Conservation (phyloP, 1,140 invertebrate genomes). For the Rhagoletis zephyria region DNA sequence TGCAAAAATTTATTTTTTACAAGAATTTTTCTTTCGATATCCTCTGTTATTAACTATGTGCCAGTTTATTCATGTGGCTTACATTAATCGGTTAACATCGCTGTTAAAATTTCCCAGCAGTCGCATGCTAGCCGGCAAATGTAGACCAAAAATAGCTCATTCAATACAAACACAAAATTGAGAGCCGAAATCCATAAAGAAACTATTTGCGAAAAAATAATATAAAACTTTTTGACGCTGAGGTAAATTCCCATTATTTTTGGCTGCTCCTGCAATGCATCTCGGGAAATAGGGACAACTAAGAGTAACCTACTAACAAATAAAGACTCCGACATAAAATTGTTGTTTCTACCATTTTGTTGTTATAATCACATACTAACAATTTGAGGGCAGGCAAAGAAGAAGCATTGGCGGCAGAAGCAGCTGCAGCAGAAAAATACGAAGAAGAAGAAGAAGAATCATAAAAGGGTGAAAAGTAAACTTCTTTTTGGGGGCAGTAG, state of each 20-base stretch:
- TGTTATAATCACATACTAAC: background rate
- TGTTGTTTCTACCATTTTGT: background rate
- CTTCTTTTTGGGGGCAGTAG: slow-evolving; percentile 19
- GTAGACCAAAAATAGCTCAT: background rate
- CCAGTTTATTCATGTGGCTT: background rate
- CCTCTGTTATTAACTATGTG: too few relatives aligned
- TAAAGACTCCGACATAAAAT: background rate
- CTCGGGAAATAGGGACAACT: slow-evolving; percentile 51
- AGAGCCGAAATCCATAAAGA: background rate
- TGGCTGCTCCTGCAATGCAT: slow-evolving; percentile 54
- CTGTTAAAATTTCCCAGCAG: background rate
- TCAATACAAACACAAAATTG: background rate
- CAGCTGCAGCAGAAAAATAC: background rate
- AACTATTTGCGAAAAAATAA: background rate
- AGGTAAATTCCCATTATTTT: slow-evolving; percentile 52
- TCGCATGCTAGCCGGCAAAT: background rate
- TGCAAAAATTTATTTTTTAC: too few relatives aligned
- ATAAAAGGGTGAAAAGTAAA: background rate
- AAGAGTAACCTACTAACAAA: slow-evolving; percentile 37
- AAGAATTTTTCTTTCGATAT: too few relatives aligned
- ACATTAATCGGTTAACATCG: background rate
- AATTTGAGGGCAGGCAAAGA: background rate
- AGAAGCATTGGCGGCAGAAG: slow-evolving; percentile 2
- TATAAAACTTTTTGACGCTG: background rate
- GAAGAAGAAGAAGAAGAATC: background rate